Evolutionary conservation across 2,113 vertebrate genomes (phyloP).

Genomic region (Paracyprichromis sp.): DNA sequence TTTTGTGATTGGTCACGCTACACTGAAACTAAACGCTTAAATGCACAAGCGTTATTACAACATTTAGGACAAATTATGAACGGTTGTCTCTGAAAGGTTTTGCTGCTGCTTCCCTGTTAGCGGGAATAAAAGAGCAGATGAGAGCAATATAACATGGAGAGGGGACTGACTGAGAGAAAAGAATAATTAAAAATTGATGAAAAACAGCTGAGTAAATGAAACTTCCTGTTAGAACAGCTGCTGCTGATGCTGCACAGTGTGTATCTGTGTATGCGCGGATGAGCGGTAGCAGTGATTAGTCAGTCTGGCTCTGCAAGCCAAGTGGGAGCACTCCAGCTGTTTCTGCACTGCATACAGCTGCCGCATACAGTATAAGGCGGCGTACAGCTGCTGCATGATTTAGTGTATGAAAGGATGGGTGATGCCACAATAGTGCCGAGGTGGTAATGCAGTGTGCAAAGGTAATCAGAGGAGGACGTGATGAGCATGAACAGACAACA

Average conservation of each 20-base stretch:
- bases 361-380: neutral
- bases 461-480: neutral
- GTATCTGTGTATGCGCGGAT: neutral
- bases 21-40: neutral
- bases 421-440: neutral
- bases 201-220: conserved; percentile 26
- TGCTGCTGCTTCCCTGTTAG: neutral
- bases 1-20: neutral
- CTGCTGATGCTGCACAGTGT: neutral
- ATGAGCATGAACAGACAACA: neutral
- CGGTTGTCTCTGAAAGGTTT: neutral
- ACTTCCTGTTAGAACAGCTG: conserved; percentile 12
- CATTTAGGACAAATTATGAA: neutral
- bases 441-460: neutral
- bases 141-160: neutral
- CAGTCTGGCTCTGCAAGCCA: neutral
- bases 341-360: conserved; percentile 2
- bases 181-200: conserved; percentile 23
- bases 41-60: neutral
- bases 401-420: neutral
- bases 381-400: neutral
- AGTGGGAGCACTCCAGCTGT: neutral
- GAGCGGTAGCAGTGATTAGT: neutral
- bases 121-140: neutral
- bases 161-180: neutral